Conservation (phyloP, 2,797 vertebrate species). For the Lepus oiostolus region DNA sequence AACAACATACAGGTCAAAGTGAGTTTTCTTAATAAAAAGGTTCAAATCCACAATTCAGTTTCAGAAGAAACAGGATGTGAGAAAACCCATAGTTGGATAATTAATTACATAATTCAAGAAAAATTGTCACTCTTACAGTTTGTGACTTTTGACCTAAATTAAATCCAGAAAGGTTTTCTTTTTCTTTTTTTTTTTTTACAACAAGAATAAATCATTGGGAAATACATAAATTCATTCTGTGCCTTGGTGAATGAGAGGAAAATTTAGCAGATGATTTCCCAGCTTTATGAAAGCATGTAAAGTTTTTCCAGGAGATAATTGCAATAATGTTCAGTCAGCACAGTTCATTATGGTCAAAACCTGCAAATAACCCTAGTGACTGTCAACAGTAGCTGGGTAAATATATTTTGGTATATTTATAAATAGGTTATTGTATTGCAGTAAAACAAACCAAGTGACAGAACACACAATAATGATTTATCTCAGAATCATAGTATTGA, state of each 20-base stretch:
- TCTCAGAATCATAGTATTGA: background rate
- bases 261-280: background rate
- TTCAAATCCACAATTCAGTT: background rate
- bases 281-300: background rate
- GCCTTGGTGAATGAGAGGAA: background rate
- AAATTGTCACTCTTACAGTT: background rate
- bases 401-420: background rate
- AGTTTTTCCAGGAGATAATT: background rate
- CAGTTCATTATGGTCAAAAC: background rate
- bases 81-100: background rate
- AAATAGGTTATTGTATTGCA: background rate
- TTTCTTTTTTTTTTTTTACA: background rate
- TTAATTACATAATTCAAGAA: background rate
- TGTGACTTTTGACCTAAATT: constrained; percentile 7
- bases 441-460: constrained; percentile 9
- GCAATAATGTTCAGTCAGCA: background rate
- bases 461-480: background rate
- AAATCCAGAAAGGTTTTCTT: background rate
- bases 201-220: background rate
- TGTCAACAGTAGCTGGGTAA: background rate
- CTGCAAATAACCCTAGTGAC: background rate
- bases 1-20: background rate
- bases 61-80: background rate
- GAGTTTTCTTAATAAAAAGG: background rate
- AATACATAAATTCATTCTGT: background rate